These are phyloP conservation scores for Ectobius pallidus DNA, from an alignment of 2,888 invertebrate genomes.

Conservation along the genomic window DNA sequence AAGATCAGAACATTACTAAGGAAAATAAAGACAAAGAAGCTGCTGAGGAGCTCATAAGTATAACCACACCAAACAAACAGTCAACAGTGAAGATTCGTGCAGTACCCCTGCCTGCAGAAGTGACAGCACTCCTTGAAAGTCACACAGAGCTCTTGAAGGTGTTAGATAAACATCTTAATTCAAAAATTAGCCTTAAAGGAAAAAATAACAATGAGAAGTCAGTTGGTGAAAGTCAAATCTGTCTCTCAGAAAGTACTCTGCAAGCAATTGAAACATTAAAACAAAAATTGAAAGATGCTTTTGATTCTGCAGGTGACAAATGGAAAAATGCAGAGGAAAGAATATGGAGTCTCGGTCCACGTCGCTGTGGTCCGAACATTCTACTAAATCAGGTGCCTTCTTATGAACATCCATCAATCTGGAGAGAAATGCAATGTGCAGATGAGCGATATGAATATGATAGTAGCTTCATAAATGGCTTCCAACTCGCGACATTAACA, in stretches of 20 bases:
- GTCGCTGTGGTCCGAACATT: conserved; percentile 79
- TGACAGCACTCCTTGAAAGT: conserved; percentile 73
- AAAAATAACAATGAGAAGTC: neutral
- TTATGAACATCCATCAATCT: conserved; percentile 65
- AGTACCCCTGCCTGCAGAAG: conserved; percentile 73
- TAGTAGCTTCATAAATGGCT: conserved; percentile 82
- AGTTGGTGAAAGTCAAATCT: neutral
- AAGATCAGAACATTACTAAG: conserved; percentile 60
- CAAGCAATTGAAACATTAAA: conserved; percentile 60
- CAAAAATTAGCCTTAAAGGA: neutral
- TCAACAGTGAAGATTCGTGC: conserved; percentile 75
- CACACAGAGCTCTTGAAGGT: conserved; percentile 69
- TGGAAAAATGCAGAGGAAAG: conserved; percentile 63
- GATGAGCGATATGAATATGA: conserved; percentile 58
- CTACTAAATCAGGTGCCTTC: conserved; percentile 79
- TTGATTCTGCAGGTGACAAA: conserved; percentile 62
- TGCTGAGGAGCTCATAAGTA: conserved; percentile 55
- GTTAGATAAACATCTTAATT: conserved; percentile 31
- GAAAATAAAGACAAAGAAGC: conserved; percentile 59
- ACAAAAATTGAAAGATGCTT: conserved; percentile 64
- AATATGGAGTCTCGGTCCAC: conserved; percentile 93
- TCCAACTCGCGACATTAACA: conserved; percentile 82
- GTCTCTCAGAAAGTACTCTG: conserved; percentile 49
- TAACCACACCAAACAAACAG: conserved; percentile 74
- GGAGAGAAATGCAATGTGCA: conserved; percentile 49